Evolutionary conservation across 2,888 invertebrate genomes (phyloP), one percentile per base, ranked within the genome.

Genomic region (Machimus atricapillus): DNA sequence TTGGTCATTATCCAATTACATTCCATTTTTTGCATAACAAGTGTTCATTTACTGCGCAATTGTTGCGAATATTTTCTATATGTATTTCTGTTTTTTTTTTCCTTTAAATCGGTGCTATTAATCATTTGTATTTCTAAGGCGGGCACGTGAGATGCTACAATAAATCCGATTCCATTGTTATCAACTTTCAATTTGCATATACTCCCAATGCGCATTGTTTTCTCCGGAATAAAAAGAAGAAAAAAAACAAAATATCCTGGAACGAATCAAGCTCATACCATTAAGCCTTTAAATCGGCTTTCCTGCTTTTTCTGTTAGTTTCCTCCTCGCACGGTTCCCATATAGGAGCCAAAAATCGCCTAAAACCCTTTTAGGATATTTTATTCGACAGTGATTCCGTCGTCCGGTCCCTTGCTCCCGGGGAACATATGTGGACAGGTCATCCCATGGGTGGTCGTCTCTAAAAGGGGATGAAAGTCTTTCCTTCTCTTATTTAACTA

Each of bases 261-360:
- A 83, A 40, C 83, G 83, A 83, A 40, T 81, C 40, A 37, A 83
- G 83, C 83, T 73, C 73, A 83, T 73, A 40, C 66, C 83, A 83
- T 83, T 83, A 83, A 83, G 83, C 83, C 83, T 83, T 83, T 83
- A 73, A 83, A 83, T 83, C 83, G 83, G 83, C 83, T 83, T 83
- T 82, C 37, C 66, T 83, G 66, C 73, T 46, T 73, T 83, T 83
- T 66, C 58, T 83, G 8, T 23, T 83, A 58, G 27, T 52, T 83
- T 83, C 40, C 40, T 40, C 66, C 31, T 56, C 52, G 14, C 52
- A 81, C 52, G 37, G 14, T 34, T 27, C 82, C 82, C 34, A 34
- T 14, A 37, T 83, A 83, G 81, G 56, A 52, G 52, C 81, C 31
- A 83, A 73, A 83, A 83, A 83, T 83, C 83, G 40, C 58, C 83